Conservation (phyloP, 1,140 invertebrate species). For the Venturia canescens region DNA sequence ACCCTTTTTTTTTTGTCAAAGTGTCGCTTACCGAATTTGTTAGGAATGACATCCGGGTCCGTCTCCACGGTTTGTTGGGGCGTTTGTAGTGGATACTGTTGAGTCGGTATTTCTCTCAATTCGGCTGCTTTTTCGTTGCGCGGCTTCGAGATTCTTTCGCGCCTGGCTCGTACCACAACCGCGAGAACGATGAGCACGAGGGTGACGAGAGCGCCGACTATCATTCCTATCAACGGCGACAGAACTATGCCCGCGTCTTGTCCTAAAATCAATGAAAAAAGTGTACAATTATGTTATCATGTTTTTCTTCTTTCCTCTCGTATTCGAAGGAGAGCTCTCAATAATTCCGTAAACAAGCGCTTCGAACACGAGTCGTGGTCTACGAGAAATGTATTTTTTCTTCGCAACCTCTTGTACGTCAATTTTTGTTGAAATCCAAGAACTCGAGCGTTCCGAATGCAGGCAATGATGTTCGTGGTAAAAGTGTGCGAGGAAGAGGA, state of each 20-base stretch:
- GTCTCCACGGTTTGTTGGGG: slow-evolving; percentile 79
- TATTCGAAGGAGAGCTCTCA: too few species aligned
- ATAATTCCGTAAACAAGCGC: too few species aligned
- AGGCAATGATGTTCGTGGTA: background rate
- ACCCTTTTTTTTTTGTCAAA: too few species aligned
- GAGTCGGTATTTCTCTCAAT: slow-evolving; percentile 72
- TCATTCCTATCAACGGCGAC: slow-evolving; percentile 78
- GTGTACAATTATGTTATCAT: too few species aligned
- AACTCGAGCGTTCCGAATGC: background rate
- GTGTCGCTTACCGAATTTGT: slow-evolving; percentile 81
- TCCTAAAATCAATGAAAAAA: slow-evolving; percentile 70
- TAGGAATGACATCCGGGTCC: slow-evolving; percentile 86
- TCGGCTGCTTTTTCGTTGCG: slow-evolving; percentile 74
- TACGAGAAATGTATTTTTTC: too few species aligned
- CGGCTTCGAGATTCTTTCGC: slow-evolving; percentile 71
- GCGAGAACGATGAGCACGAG: slow-evolving; percentile 77
- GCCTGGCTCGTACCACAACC: slow-evolving; percentile 75
- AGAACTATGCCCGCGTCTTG: slow-evolving; percentile 77
- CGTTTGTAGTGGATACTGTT: slow-evolving; percentile 76
- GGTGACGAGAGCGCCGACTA: slow-evolving; percentile 77
- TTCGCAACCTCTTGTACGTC: too few species aligned
- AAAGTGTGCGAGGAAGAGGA: background rate
- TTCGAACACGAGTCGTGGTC: too few species aligned
- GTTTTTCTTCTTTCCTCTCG: too few species aligned
- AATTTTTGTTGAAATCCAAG: background rate